A percentile compares a stretch with the other conserved stretches of the same genome.
phyloP scores from a whole-genome alignment of 1,140 invertebrate species.

The Drosophila grimshawi region DNA sequence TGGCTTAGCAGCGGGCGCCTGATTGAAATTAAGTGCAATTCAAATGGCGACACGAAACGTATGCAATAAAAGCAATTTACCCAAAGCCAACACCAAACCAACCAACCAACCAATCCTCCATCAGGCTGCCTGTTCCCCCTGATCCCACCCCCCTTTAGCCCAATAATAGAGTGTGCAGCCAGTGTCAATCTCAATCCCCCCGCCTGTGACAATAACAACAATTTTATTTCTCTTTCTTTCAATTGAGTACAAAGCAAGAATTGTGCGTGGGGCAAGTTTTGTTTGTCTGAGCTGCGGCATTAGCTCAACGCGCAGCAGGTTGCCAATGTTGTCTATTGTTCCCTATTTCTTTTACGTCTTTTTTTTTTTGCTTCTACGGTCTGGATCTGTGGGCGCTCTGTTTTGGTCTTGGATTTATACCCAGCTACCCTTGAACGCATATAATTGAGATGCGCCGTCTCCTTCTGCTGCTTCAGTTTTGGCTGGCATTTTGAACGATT shows the following conservation, averaged over 20 bases:
- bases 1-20: conserved; percentile 77
- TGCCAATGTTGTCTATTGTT: conserved; percentile 76
- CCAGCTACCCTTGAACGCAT: conserved; percentile 33
- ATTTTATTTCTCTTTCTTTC: conserved; percentile 42
- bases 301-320: conserved; percentile 71
- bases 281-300: conserved; percentile 77
- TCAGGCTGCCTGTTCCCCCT: neutral
- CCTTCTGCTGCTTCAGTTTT: conserved; percentile 43
- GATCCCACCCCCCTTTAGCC: neutral
- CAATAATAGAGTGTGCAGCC: conserved; percentile 43
- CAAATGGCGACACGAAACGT: conserved; percentile 78
- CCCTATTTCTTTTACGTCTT: conserved; percentile 24
- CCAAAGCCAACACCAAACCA: conserved; percentile 54
- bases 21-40: conserved; percentile 82
- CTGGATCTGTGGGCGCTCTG: conserved; percentile 14
- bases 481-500: conserved; percentile 58
- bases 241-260: conserved; percentile 51
- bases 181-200: conserved; percentile 23
- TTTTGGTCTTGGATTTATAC: conserved; percentile 13
- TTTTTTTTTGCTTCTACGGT: conserved; percentile 11
- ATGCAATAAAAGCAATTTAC: conserved; percentile 81
- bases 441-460: conserved; percentile 76
- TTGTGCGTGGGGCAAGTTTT: conserved; percentile 41
- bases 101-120: neutral
- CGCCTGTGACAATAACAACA: conserved; percentile 16